These are phyloP conservation scores for Polyergus mexicanus DNA, from an alignment of 1,140 invertebrate genomes.

Conservation along the genomic window DNA sequence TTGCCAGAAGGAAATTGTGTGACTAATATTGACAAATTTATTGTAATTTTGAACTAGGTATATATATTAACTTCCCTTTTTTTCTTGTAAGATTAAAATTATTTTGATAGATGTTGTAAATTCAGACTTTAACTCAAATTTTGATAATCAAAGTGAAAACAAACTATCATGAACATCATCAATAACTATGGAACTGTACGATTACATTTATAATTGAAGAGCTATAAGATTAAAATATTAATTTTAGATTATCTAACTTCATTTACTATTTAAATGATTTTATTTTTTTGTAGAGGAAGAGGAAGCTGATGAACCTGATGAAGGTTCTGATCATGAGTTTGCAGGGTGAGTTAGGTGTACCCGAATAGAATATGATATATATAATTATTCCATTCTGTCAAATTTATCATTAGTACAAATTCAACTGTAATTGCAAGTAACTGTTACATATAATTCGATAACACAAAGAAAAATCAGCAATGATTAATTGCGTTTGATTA, in stretches of 20 bases:
- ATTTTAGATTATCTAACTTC: not conserved
- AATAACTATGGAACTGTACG: not conserved
- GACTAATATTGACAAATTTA: not conserved
- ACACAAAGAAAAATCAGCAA: slow-evolving; percentile 37
- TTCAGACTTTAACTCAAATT: not conserved
- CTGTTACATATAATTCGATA: slow-evolving; percentile 9
- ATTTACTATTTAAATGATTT: slow-evolving; percentile 24
- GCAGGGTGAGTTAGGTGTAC: slow-evolving; percentile 85
- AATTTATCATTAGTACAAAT: slow-evolving; percentile 32
- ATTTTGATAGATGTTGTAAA: not conserved
- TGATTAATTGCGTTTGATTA: slow-evolving; percentile 20
- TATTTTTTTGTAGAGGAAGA: slow-evolving; percentile 87
- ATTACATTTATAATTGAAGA: slow-evolving; percentile 10
- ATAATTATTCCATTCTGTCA: slow-evolving; percentile 48
- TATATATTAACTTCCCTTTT: not conserved
- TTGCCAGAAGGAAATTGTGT: not conserved
- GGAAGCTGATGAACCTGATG: slow-evolving; percentile 88
- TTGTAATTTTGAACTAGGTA: not conserved
- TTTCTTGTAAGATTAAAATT: not conserved
- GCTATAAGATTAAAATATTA: not conserved
- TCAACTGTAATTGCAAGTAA: slow-evolving; percentile 51
- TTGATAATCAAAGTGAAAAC: not conserved
- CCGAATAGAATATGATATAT: slow-evolving; percentile 48
- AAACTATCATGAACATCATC: not conserved
- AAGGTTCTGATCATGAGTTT: slow-evolving; percentile 89